Base-by-base conservation (phyloP, 2,113 vertebrate genomes). In the Barbus barbus region DNA sequence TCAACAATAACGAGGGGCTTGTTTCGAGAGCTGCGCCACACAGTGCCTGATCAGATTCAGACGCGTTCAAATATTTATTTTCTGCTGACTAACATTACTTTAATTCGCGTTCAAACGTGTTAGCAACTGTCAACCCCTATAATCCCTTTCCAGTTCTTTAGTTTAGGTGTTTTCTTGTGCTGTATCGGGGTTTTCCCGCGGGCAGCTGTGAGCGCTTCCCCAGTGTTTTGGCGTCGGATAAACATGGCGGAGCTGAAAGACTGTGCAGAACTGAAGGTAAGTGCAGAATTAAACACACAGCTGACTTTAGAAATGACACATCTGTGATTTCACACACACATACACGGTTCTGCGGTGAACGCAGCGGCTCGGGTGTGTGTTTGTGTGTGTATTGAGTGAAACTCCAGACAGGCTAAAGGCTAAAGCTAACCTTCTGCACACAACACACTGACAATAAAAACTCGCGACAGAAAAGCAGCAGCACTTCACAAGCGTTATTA, bases 181-280 rank as follows among this genome's bases (percentile, higher is more conserved):
- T n/a, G n/a, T n/a, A n/a, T 72, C 22, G 24, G 83, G 86, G 73
- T 26, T 76, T 24, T 76, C 22, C 13, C 14, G 8, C 26, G 51
- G 88, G 51, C 86, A 84, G 78, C 77, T 83, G n/a, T 16, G 22
- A 8, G 16, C 36, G 76, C 83, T n/a, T n/a, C n/a, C n/a, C n/a
- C n/a, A n/a, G n/a, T n/a, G n/a, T n/a, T n/a, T n/a, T 77, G 83
- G 83, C 79, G 87, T 89, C 79, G 86, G 76, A 84, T 77, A 90
- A 88, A 89, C 84, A 90, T 89, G 87, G 88, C 86, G 84, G 86
- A 87, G 65, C 82, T 88, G 89, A 89, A 87, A 77, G 81, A 83
- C 56, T 71, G 72, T 60, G 38, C 69, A 46, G 81, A 81, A 11
- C 48, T 28, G 72, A 69, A 71, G 86, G 86, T 88, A 48, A 48